Conservation (phyloP, 2,888 invertebrate species). For the Chrysolina americana region DNA sequence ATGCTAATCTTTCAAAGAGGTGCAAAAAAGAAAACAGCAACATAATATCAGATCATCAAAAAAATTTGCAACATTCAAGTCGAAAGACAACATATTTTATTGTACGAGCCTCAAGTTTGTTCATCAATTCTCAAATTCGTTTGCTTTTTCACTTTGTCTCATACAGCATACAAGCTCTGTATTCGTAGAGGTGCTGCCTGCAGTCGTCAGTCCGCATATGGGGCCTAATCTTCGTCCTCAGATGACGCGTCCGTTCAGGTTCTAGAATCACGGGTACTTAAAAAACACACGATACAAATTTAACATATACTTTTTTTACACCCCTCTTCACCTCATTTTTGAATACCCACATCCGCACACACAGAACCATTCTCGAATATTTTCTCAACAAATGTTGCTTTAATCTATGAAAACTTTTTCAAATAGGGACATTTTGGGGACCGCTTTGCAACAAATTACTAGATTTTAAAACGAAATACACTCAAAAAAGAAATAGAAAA, state of each 20-base stretch:
- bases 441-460: neutral
- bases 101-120: slow-evolving; percentile 62
- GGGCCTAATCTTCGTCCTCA: slow-evolving; percentile 70
- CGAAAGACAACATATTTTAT: slow-evolving; percentile 35
- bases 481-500: too few relatives aligned
- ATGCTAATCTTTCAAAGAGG: neutral
- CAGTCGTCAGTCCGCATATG: slow-evolving; percentile 71
- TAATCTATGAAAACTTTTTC: neutral
- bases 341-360: slow-evolving; percentile 39
- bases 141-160: slow-evolving; percentile 68
- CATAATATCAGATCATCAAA: slow-evolving; percentile 56
- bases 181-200: slow-evolving; percentile 71
- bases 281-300: slow-evolving; percentile 64
- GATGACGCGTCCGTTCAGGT: slow-evolving; percentile 70
- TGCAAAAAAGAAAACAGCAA: neutral
- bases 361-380: slow-evolving; percentile 46
- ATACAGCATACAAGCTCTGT: slow-evolving; percentile 71
- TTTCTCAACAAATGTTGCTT: slow-evolving; percentile 9
- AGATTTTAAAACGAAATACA: too few relatives aligned
- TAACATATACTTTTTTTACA: slow-evolving; percentile 52
- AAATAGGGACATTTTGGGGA: neutral
- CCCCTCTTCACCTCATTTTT: slow-evolving; percentile 49
- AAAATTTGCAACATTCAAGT: slow-evolving; percentile 63
- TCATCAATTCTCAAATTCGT: slow-evolving; percentile 63
- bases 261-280: slow-evolving; percentile 71